Evolutionary conservation across 2,888 invertebrate species (phyloP), one percentile per base, ranked within the genome.

Genomic region (Dicycla oo): DNA sequence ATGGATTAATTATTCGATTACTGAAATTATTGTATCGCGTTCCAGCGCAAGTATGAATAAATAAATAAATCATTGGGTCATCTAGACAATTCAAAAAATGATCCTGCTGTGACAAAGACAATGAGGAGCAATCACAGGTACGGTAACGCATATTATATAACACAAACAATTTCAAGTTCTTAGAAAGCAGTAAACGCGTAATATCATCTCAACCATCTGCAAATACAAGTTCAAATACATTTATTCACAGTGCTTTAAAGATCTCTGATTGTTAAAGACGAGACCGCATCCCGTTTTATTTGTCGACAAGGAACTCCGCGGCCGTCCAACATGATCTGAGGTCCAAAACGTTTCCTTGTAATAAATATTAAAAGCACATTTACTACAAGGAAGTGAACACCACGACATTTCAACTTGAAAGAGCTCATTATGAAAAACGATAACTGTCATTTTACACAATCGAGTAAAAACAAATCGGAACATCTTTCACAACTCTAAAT

Each of bases 401-500:
- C 43, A 34, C 20, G 38, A 34, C 56, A 63, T 49, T 66, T 47
- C 65, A 47, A 56, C 70, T 71, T 73, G 74, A 77, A 79, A 70
- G 75, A 60, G 68, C 66, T 82, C 78, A 79, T 81, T 84, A 79
- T 71, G 69, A 65, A 76, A 74, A 64, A 61, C 62, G 73, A 74
- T 86, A 83, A 85, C 83, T 75, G 85, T 86, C 85, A 43, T 54
- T 51, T 62, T 1, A 45, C 54, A 84, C 80, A 86, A 81, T 75
- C 78, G 69, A 38, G 34, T 77, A 86, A 81, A 86, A 86, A 78
- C 81, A 81, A 78, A 74, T 74, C 73, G 72, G 74, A 72, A 58
- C 78, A 81, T 83, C 78, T 67, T 64, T 71, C 51, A 73, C 69
- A 64, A 15, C 38, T 53, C 56, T 67, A 82, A 83, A 83, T 66